These are phyloP conservation scores for Malurus alboscapulatus DNA, from an alignment of 2,113 vertebrate genomes.

Conservation along the genomic window DNA sequence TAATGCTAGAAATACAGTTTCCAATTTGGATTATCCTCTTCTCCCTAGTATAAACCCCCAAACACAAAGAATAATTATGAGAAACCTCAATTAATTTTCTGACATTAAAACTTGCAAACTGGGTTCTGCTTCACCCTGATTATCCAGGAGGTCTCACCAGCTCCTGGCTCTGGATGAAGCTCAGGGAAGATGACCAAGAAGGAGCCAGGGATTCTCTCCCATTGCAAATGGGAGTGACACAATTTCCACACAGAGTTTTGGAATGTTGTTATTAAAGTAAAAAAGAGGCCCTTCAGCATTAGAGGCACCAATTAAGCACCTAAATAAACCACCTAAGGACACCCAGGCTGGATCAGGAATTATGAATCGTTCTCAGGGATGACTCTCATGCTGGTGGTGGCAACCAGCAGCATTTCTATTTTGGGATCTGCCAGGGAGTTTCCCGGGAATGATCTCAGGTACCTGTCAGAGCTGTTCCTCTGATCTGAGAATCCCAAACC, in stretches of 20 bases:
- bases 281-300: not conserved
- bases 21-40: not conserved
- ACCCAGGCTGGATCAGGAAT: not conserved
- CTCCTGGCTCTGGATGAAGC: not conserved
- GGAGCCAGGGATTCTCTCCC: not conserved
- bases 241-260: rapidly evolving
- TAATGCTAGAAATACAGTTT: not conserved
- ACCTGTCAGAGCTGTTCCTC: not conserved
- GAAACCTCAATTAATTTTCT: not conserved
- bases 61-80: not conserved
- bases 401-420: slow-evolving; percentile 12
- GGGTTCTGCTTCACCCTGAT: not conserved
- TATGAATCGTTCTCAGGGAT: not conserved
- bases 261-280: not conserved
- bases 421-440: not conserved
- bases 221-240: not conserved
- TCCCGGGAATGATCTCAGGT: slow-evolving; percentile 12
- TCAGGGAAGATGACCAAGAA: not conserved
- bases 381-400: not conserved
- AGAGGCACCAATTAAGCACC: not conserved
- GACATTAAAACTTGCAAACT: not conserved
- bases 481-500: not conserved
- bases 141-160: rapidly evolving
- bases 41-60: not conserved
- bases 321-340: not conserved